Percentiles rank a stretch among this genome's conserved stretches.
These are phyloP conservation scores for Zoanthus sansibaricus DNA, from an alignment of 92 coral and sea anemone species.

Conservation along the genomic window DNA sequence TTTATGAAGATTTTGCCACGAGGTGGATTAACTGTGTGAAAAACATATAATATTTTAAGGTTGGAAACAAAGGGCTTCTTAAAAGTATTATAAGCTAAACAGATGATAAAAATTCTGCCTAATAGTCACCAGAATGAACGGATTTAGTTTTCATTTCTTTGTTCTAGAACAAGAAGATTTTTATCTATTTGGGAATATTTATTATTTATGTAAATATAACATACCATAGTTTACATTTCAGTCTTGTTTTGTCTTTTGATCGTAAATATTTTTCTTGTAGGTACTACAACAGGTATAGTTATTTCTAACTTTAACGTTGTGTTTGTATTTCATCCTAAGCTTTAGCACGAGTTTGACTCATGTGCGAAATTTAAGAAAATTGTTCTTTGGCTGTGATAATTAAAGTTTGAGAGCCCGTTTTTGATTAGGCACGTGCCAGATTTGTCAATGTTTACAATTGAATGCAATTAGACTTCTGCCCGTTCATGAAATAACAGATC, in stretches of 20 bases:
- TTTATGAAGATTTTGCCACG: background rate
- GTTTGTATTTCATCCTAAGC: background rate
- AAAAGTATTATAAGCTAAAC: background rate
- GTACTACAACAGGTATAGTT: constrained; percentile 9
- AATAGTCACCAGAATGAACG: constrained; percentile 12
- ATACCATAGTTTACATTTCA: constrained; percentile 61
- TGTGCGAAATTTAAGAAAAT: background rate
- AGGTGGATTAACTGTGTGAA: background rate
- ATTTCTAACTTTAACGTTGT: constrained; percentile 10
- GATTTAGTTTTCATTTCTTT: constrained; percentile 61
- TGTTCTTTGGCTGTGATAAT: background rate
- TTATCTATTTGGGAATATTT: constrained; percentile 72
- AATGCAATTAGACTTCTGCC: constrained; percentile 70
- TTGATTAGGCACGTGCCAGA: constrained; percentile 77
- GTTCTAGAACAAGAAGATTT: constrained; percentile 71
- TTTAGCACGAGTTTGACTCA: background rate
- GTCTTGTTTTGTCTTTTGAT: constrained; percentile 28
- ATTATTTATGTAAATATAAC: constrained; percentile 90
- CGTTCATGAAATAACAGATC: constrained; percentile 26
- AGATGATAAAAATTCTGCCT: constrained; percentile 10
- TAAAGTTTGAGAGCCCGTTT: constrained; percentile 8
- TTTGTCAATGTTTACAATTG: constrained; percentile 75
- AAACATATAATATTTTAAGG: constrained; percentile 9
- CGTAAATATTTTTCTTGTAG: constrained; percentile 41
- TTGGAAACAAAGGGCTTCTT: constrained; percentile 24